Evolutionary conservation across 2,888 invertebrate genomes (phyloP), one percentile per base, ranked within the genome.

Genomic region (Cheilosia impressa): DNA sequence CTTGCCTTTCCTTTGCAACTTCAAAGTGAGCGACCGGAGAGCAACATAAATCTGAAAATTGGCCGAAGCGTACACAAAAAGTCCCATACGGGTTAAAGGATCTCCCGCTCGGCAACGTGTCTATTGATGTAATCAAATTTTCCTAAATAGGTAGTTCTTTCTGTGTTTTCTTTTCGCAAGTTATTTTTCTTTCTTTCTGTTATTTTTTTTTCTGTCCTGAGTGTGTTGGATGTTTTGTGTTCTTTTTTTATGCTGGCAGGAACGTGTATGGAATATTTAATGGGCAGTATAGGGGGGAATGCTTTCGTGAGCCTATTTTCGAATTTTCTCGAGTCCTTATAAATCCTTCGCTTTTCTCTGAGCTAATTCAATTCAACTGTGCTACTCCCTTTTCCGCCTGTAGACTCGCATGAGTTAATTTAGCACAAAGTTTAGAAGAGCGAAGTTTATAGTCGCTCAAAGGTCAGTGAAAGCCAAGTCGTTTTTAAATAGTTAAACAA

Each of bases 71-170:
- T 62, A 27, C 27, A 27, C 7, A 27, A 27, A 60, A 76, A 72
- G 13, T 13, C 27, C 17, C 17, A n/a, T 24, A 43, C 17, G 68
- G 62, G 66, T 52, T 73, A 38, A 75, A 58, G 71, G 68, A 68
- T 24, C 22, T 47, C 53, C 71, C 47, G 50, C 45, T 72, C 77
- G 79, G 73, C 83, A 66, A 76, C 76, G 76, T 85, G 80, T 81
- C 80, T 76, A 85, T 80, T 85, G 76, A 60, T 68, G 85, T 81
- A 85, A 85, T 85, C 81, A 85, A 85, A 85, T 85, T 85, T 85
- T 81, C 76, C 66, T 81, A 81, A 85, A 76, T 76, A 72, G 81
- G 50, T 55, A 69, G 52, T 43, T 71, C 45, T 47, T 55, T 53
- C 38, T 43, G n/a, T 22, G 22, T 68, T 31, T 47, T 55, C 34